A percentile compares a stretch with the other conserved stretches of the same genome.
These are phyloP conservation scores for Bombus confusus DNA, from an alignment of 1,140 invertebrate species.

Conservation along the genomic window DNA sequence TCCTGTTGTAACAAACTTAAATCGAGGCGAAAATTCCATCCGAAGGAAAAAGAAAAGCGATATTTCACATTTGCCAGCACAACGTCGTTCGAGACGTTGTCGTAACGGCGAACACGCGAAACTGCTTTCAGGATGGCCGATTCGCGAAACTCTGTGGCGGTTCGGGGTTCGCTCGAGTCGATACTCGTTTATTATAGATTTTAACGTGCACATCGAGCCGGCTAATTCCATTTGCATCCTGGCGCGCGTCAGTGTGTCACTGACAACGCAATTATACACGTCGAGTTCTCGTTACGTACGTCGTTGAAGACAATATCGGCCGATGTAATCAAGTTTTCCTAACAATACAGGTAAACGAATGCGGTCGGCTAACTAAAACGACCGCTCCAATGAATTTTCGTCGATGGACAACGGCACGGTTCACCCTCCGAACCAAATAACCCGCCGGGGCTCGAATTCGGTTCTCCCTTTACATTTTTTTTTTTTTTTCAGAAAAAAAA, in stretches of 20 bases:
- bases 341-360: slow-evolving; percentile 64
- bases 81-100: background rate
- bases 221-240: slow-evolving; percentile 57
- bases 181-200: slow-evolving; percentile 38
- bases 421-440: background rate
- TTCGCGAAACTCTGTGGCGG: background rate
- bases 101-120: background rate
- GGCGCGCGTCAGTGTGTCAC: slow-evolving; percentile 39
- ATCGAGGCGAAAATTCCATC: background rate
- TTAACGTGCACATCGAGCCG: slow-evolving; percentile 22
- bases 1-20: too few relatives aligned
- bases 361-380: slow-evolving; percentile 20
- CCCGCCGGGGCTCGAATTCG: background rate
- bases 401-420: background rate
- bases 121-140: background rate
- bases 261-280: slow-evolving; percentile 59
- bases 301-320: slow-evolving; percentile 61
- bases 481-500: background rate
- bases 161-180: background rate
- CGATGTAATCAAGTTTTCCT: slow-evolving; percentile 53
- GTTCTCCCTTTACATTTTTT: background rate
- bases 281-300: slow-evolving; percentile 32
- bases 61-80: background rate
- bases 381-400: background rate
- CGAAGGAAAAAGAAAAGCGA: background rate